Percentiles rank a stretch among this genome's conserved stretches.
Conservation (phyloP, 92 coral and sea anemone species). For the Zoanthus sansibaricus region DNA sequence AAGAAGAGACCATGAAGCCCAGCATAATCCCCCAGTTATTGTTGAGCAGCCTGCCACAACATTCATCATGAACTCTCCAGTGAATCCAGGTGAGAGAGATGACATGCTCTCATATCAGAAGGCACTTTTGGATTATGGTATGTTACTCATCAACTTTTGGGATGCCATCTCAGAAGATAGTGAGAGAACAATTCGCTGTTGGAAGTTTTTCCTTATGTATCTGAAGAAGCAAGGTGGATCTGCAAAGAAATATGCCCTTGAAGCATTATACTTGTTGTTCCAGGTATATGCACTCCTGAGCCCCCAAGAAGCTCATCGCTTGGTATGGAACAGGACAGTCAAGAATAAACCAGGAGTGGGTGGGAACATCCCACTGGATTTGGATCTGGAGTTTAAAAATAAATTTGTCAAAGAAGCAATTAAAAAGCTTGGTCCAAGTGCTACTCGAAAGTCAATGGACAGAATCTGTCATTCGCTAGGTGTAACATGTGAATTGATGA, state of each 20-base stretch:
- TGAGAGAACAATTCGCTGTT: slow-evolving; percentile 51
- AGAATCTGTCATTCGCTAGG: slow-evolving; percentile 50
- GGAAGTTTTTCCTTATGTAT: slow-evolving; percentile 66
- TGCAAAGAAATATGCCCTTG: slow-evolving; percentile 53
- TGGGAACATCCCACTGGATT: slow-evolving; percentile 75
- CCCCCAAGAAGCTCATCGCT: slow-evolving; percentile 59
- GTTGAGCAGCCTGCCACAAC: slow-evolving; percentile 24
- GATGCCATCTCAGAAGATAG: slow-evolving; percentile 79
- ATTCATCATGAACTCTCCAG: slow-evolving; percentile 33
- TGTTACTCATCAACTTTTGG: slow-evolving; percentile 63
- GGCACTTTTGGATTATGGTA: slow-evolving; percentile 70
- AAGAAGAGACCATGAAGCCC: slow-evolving; percentile 48
- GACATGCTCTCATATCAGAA: slow-evolving; percentile 71
- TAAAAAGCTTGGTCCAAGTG: slow-evolving; percentile 64
- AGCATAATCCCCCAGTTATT: slow-evolving; percentile 54
- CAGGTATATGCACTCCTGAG: slow-evolving; percentile 52
- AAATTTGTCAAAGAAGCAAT: slow-evolving; percentile 55
- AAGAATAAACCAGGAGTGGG: slow-evolving; percentile 76
- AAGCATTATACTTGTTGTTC: slow-evolving; percentile 56
- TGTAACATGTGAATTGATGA: slow-evolving; percentile 42
- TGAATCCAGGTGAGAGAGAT: slow-evolving; percentile 31
- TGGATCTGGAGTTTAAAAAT: slow-evolving; percentile 56
- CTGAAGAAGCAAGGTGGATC: slow-evolving; percentile 51
- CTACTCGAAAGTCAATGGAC: slow-evolving; percentile 50
- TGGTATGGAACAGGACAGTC: slow-evolving; percentile 74